phyloP scores from a whole-genome alignment of 2,797 vertebrate species.

The Adrianichthys oophorus region DNA sequence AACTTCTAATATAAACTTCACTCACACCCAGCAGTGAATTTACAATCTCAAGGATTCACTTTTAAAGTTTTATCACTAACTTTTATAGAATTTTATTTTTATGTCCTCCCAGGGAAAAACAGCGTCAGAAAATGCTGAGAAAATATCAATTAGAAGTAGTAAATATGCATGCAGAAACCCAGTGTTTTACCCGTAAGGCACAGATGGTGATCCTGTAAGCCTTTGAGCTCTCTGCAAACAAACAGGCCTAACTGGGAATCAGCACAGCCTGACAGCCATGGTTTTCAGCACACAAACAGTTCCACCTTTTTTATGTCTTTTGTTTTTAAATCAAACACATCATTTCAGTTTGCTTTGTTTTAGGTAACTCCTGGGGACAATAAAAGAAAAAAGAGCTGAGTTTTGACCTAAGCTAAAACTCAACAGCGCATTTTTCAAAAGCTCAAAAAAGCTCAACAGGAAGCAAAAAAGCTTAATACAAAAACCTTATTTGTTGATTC shows the following conservation, averaged over 20 bases:
- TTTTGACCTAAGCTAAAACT: too few relatives aligned
- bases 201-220: constrained; percentile 19
- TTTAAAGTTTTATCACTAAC: too few relatives aligned
- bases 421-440: too few relatives aligned
- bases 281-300: neutral
- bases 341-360: neutral
- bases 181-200: constrained; percentile 4
- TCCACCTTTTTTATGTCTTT: neutral
- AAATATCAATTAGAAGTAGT: too few relatives aligned
- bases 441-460: too few relatives aligned
- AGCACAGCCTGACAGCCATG: neutral
- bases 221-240: constrained; percentile 18
- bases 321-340: neutral
- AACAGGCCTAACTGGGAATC: constrained; percentile 9
- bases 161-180: constrained; percentile 1
- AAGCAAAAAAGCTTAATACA: too few relatives aligned
- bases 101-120: too few relatives aligned
- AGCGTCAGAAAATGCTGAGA: too few relatives aligned
- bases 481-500: too few relatives aligned
- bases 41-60: neutral
- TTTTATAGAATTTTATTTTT: too few relatives aligned
- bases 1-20: constrained; percentile 14
- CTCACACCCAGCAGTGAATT: neutral
- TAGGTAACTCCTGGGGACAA: neutral
- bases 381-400: too few relatives aligned